Base-by-base conservation (phyloP, 2,797 vertebrate genomes). In the Mormyrus hasselquistii region DNA sequence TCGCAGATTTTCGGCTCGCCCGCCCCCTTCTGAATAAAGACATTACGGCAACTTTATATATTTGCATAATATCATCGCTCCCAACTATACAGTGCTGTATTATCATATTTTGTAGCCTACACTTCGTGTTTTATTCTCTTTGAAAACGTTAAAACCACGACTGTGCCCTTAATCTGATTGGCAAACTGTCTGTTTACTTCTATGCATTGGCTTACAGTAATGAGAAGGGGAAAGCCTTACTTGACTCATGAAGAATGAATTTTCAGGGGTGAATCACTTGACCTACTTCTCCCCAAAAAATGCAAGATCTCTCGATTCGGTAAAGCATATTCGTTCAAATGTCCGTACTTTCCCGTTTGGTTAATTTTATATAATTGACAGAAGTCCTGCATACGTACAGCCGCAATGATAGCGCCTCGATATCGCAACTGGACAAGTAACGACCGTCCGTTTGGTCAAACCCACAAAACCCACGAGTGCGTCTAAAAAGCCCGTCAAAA, bases 21-120 rank as follows among this genome's bases (percentile, higher is more conserved):
- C 88, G 88, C 88, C 88, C 88, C 88, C 88, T 89, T 89, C 82
- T 65, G 82, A 47, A 50, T 38, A 86, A 89, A 89, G 82, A 47
- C 59, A 65, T 85, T 22, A 49, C 29, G 44, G 38, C 57, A 44
- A 86, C 22, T 65, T 65, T 41, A 25, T 25, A 49, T 50, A 50
- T 85, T 73, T 73, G 69, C 69, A 73, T 73, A 41, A 16, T 73
- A 19, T 19, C 25, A 73, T 73, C 29, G 16, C 69, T 73, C 69
- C 12, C 29, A 73, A 38, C 69, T 38, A 73, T 73, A 73, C 34
- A 7, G 34, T 73, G 12, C 34, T 38, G 69, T 16, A 16, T 2
- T 38, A 73, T 73, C 38, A 38, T 4, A 16, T 19, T 4, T 2
- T 73, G 34, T 73, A 73, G 34, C 34, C 29, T 73, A 73, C 5